Percentiles rank a stretch among this genome's conserved stretches.
These are phyloP conservation scores for Rotaria macrura DNA, from an alignment of 2,888 invertebrate genomes.

Conservation along the genomic window DNA sequence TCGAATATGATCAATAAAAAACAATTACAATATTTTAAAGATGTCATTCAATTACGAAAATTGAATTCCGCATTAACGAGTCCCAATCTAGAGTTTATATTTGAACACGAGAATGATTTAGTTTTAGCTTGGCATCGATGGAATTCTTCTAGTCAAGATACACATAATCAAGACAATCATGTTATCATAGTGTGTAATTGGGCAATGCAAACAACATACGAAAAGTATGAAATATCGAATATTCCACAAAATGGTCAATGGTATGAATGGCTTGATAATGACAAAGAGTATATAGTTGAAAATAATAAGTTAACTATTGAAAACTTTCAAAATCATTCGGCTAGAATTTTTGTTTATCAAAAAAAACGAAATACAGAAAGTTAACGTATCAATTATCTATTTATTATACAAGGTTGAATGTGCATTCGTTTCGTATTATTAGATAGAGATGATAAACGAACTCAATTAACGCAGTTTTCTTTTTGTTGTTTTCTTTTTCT, in stretches of 20 bases:
- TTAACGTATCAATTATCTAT: no score
- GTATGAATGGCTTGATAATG: not conserved
- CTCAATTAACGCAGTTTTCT: no score
- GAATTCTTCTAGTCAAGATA: not conserved
- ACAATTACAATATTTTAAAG: not conserved
- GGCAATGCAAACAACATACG: not conserved
- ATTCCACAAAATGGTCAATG: not conserved
- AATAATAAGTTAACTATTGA: not conserved
- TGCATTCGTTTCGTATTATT: not conserved
- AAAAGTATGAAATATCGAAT: not conserved
- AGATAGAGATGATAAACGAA: no score
- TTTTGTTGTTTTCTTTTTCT: no score
- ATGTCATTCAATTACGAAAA: not conserved
- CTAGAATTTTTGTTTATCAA: not conserved
- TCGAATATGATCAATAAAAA: not conserved
- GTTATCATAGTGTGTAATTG: not conserved
- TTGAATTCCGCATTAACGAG: not conserved
- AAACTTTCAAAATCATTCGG: not conserved
- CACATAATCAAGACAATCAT: not conserved
- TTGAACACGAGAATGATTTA: not conserved
- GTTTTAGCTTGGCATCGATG: not conserved
- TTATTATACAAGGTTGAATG: not conserved
- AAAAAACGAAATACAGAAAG: not conserved
- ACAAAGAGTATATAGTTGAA: not conserved
- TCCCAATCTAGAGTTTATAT: not conserved